Percentiles rank a stretch among this genome's conserved stretches.
Conservation (phyloP, 2,113 vertebrate genomes). For the Indicator maculatus region DNA sequence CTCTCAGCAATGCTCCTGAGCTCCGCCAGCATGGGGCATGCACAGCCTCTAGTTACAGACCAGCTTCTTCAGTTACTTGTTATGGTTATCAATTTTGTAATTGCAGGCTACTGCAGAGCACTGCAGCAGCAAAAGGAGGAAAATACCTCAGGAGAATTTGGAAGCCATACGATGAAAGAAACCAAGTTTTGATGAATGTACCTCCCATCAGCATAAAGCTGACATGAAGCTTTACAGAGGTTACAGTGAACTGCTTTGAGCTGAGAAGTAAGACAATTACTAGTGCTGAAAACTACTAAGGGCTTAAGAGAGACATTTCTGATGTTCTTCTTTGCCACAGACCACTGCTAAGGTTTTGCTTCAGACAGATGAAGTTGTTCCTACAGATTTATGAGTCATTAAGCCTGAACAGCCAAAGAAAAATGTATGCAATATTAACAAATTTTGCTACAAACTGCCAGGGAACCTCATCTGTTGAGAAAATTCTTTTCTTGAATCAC, state of each 20-base stretch:
- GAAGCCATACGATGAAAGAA: not conserved
- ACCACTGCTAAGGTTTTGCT: not conserved
- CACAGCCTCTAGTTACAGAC: not conserved
- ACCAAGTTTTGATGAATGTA: not conserved
- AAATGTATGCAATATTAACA: not conserved
- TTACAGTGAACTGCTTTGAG: not conserved
- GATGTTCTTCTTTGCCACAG: not conserved
- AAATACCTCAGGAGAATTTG: not conserved
- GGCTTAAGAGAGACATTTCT: not conserved
- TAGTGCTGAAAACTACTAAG: not conserved
- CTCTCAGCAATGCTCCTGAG: not conserved
- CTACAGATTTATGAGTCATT: slow-evolving; percentile 11
- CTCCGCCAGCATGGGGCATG: not conserved
- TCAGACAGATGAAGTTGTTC: not conserved
- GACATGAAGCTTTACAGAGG: not conserved
- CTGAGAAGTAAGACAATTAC: not conserved
- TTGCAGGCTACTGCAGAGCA: not conserved
- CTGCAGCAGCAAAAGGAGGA: not conserved
- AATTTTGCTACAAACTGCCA: not conserved
- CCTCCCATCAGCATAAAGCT: not conserved
- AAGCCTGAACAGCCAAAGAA: not conserved
- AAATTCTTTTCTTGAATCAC: not conserved
- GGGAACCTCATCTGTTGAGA: not conserved
- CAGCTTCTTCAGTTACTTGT: not conserved
- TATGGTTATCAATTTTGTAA: not conserved